Evolutionary conservation across 2,113 vertebrate genomes (phyloP).

Genomic region (Oryzias woworae): DNA sequence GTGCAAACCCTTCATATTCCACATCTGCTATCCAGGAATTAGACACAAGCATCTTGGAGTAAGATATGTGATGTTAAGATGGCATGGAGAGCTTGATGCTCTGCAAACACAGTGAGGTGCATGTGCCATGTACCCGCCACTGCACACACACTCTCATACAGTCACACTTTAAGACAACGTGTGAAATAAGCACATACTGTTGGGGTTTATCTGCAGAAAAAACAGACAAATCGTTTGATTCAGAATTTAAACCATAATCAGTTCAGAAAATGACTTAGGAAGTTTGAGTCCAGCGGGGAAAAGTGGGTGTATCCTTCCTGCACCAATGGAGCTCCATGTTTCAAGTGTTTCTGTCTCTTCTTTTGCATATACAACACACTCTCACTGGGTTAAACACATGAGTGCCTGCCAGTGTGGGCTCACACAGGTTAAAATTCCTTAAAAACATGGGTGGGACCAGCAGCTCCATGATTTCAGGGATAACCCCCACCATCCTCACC

Average conservation of each 20-base stretch:
- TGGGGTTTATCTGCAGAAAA: conserved; percentile 19
- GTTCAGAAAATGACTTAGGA: not conserved
- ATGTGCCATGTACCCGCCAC: conserved; percentile 64
- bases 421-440: conserved; percentile 18
- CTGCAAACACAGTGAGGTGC: conserved; percentile 57
- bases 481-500: conserved; percentile 10
- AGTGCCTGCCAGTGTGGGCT: conserved; percentile 4
- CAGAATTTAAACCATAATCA: not conserved
- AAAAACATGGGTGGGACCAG: conserved; percentile 56
- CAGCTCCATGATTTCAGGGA: conserved; percentile 55
- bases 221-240: not conserved
- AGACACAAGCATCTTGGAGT: conserved; percentile 18
- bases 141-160: conserved; percentile 2
- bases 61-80: conserved; percentile 11
- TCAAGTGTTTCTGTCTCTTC: conserved; percentile 28
- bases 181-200: conserved; percentile 18
- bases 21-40: conserved; percentile 15
- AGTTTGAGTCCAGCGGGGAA: not conserved
- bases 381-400: conserved; percentile 7
- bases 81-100: conserved; percentile 26
- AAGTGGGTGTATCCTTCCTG: conserved; percentile 9
- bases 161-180: conserved; percentile 6
- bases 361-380: conserved; percentile 23
- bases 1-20: conserved; percentile 6
- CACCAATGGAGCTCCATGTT: conserved; percentile 11